These are phyloP conservation scores for Nanorana parkeri DNA, from an alignment of 2,113 vertebrate species.

Conservation along the genomic window DNA sequence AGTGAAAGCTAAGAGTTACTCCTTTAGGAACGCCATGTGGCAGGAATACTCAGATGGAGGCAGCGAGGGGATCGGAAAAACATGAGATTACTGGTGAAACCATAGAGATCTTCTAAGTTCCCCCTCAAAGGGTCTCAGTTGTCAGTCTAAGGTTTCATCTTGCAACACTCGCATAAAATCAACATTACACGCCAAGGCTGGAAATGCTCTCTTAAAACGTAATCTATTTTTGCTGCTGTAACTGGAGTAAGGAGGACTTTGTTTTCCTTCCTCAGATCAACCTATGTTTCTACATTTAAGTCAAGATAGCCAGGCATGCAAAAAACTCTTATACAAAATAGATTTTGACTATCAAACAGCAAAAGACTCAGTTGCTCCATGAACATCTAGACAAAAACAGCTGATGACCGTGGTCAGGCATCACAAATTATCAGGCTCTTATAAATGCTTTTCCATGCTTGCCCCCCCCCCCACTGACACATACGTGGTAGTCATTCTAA, in stretches of 20 bases:
- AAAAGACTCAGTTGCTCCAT: too few relatives aligned
- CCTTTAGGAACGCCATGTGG: constrained; percentile 38
- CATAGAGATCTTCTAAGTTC: constrained; percentile 17
- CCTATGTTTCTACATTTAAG: too few relatives aligned
- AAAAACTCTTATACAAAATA: too few relatives aligned
- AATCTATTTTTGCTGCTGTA: constrained; percentile 20
- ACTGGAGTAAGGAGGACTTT: not conserved
- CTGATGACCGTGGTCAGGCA: too few relatives aligned
- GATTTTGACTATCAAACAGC: too few relatives aligned
- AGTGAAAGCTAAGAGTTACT: constrained; percentile 1
- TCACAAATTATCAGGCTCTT: too few relatives aligned
- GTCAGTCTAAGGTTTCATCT: constrained; percentile 30
- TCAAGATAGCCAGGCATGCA: too few relatives aligned
- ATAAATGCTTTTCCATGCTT: too few relatives aligned
- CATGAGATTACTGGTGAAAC: constrained; percentile 25
- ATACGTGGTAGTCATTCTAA: too few relatives aligned
- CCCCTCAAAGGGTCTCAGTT: constrained; percentile 13
- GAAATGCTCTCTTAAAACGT: not conserved
- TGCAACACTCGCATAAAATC: constrained; percentile 24
- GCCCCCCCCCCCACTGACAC: too few relatives aligned
- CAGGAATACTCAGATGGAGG: constrained; percentile 31
- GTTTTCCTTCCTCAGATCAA: too few relatives aligned
- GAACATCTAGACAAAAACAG: too few relatives aligned
- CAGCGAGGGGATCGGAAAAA: not conserved
- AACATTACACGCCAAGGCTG: constrained; percentile 12